Evolutionary conservation across 1,140 invertebrate species (phyloP).

Genomic region (Macrocentrus cingulum): DNA sequence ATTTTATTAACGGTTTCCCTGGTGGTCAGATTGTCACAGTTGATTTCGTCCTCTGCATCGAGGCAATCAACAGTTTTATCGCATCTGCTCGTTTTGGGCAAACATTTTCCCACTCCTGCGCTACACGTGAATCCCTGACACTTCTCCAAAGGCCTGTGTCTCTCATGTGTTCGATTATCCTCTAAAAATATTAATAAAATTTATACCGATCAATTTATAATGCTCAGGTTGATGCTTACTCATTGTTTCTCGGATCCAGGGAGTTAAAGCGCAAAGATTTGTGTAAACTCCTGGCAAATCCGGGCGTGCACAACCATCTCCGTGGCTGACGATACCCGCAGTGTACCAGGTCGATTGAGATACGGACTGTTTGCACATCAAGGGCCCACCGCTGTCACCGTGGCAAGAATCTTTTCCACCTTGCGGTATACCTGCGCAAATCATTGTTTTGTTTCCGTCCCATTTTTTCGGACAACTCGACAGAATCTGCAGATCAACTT

Average conservation of each 20-base stretch:
- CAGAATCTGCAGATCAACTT: constrained; percentile 71
- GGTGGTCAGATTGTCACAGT: constrained; percentile 62
- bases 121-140: constrained; percentile 73
- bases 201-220: too few species aligned
- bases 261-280: constrained; percentile 68
- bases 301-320: constrained; percentile 76
- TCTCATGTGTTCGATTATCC: background rate
- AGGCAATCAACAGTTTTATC: constrained; percentile 75
- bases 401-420: constrained; percentile 82
- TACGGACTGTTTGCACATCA: constrained; percentile 63
- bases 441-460: constrained; percentile 66
- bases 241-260: constrained; percentile 70
- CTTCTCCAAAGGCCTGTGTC: constrained; percentile 59
- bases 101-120: constrained; percentile 65
- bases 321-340: constrained; percentile 78
- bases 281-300: constrained; percentile 83
- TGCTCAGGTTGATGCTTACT: constrained; percentile 37
- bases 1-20: too few species aligned
- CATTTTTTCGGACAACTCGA: constrained; percentile 59
- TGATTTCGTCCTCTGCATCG: constrained; percentile 73
- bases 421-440: constrained; percentile 74
- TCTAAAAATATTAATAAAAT: background rate
- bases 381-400: constrained; percentile 78
- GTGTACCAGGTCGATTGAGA: constrained; percentile 75
- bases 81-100: constrained; percentile 67